Base-by-base conservation (phyloP, 2,888 invertebrate genomes). In the Spodoptera littoralis region DNA sequence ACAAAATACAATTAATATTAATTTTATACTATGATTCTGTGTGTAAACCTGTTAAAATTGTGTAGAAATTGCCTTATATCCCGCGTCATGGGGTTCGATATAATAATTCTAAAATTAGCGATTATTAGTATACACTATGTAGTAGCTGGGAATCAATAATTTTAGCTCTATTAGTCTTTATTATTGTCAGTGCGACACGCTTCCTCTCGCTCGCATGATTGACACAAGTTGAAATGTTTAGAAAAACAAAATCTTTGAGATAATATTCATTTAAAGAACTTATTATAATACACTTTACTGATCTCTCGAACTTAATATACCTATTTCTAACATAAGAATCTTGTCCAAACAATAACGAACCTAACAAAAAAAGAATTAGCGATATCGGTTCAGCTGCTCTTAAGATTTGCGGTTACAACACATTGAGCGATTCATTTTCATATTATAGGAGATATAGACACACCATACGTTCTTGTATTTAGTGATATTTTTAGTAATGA, bases 151-250 rank as follows among this genome's bases (percentile, higher is more conserved):
- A 36, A 43, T 44, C 62, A 24, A 64, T 70, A 70, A 69, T 64
- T 54, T 75, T 71, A 71, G 64, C 47, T 57, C 55, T 60, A 62
- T 60, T 48, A 67, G 46, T 64, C 53, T 60, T 65, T 57, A 61
- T 68, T 67, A 71, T 75, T 75, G 60, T 73, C 75, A 30, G 9
- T 24, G 9, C n/a, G 70, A 73, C 70, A 52, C 63, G 54, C 54
- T 45, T 49, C 43, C 42, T 48, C 46, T 51, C 22, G n/a, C 24
- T 13, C 60, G 48, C 48, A 62, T 49, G 22, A 47, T 59, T 64
- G 68, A 74, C 54, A 71, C 76, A 74, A 76, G 72, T 68, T 74
- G 67, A 74, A 70, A 67, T 22, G 3, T 47, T 57, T 12, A 47
- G 18, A 24, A 52, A 2, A 8, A 36, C 36, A 65, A 63, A 48